These are phyloP conservation scores for Tangachromis dhanisi DNA, from an alignment of 2,113 vertebrate species.

Conservation along the genomic window DNA sequence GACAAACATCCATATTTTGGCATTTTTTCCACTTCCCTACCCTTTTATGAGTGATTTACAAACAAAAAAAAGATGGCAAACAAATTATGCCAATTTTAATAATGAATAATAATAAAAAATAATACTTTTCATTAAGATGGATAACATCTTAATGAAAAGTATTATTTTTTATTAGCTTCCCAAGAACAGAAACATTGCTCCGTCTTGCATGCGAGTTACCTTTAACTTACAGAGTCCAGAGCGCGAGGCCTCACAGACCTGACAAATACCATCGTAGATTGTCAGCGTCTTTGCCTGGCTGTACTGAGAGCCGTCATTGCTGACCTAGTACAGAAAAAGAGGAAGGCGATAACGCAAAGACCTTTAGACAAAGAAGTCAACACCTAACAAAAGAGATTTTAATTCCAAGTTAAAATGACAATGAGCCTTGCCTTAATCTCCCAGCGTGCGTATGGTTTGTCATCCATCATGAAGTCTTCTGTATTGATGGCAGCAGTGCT, in stretches of 20 bases:
- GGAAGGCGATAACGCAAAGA: too few species aligned
- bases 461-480: constrained; percentile 66
- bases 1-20: background rate
- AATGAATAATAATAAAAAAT: background rate
- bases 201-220: constrained; percentile 60
- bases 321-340: constrained; percentile 57
- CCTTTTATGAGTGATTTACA: background rate
- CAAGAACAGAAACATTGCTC: background rate
- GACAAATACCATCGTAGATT: constrained; percentile 75
- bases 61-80: background rate
- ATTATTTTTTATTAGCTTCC: background rate
- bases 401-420: background rate
- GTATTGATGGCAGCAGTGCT: constrained; percentile 53
- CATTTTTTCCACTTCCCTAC: background rate
- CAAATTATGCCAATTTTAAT: background rate
- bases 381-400: background rate
- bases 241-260: constrained; percentile 64
- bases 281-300: constrained; percentile 72
- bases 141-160: background rate
- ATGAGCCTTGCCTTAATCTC: constrained; percentile 73
- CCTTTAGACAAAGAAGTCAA: too few species aligned
- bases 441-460: constrained; percentile 74
- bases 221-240: constrained; percentile 81
- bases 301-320: constrained; percentile 75
- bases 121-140: background rate